phyloP scores from a whole-genome alignment of 2,113 vertebrate genomes.

The Oxyura jamaicensis region DNA sequence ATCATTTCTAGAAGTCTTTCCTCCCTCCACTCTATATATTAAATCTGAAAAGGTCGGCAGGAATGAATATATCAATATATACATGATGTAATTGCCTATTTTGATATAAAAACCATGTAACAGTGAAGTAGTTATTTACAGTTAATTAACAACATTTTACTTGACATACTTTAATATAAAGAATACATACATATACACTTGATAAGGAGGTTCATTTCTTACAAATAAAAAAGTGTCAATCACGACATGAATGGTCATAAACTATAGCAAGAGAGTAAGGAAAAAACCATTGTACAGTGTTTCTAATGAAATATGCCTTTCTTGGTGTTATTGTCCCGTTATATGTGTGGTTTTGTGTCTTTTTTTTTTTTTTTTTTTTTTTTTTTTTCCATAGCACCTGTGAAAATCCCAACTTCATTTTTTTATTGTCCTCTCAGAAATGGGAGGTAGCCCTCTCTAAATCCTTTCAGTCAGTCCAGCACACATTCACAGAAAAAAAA shows the following conservation, averaged over 20 bases:
- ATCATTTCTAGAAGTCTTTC: slow-evolving; percentile 26
- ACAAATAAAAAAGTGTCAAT: not conserved
- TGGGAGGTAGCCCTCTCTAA: not conserved
- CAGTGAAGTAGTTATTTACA: not conserved
- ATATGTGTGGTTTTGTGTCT: not conserved
- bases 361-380: accelerated
- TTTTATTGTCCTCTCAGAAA: not conserved
- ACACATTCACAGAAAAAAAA: no score
- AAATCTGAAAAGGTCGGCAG: not conserved
- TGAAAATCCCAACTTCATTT: not conserved
- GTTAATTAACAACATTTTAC: not conserved
- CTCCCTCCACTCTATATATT: not conserved
- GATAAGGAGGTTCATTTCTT: not conserved
- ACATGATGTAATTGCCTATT: not conserved
- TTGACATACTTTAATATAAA: not conserved
- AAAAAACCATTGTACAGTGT: not conserved
- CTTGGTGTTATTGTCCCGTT: not conserved
- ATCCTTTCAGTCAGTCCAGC: not conserved
- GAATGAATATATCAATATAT: not conserved
- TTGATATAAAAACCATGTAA: not conserved
- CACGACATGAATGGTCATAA: not conserved
- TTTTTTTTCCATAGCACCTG: not conserved
- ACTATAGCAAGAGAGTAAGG: not conserved
- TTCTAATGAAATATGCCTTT: not conserved
- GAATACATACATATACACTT: not conserved